phyloP scores from a whole-genome alignment of 2,113 vertebrate genomes.

The Bubalus kerabau region DNA sequence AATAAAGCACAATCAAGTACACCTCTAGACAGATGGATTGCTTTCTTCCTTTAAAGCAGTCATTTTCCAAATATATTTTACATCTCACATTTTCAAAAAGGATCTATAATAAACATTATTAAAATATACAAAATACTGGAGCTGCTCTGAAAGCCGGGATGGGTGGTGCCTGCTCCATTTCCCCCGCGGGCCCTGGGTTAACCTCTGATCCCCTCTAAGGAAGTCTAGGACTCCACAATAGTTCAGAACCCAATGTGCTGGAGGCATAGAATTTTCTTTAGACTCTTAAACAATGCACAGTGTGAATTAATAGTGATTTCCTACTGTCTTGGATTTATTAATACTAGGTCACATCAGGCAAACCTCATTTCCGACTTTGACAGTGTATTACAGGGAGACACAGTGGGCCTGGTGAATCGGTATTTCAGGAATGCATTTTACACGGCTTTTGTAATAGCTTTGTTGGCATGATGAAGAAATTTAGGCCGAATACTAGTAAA shows the following conservation, averaged over 20 bases:
- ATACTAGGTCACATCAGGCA: slow-evolving; percentile 43
- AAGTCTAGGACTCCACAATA: not conserved
- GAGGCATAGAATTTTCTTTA: not conserved
- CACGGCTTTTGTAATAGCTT: not conserved
- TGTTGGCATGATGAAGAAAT: slow-evolving; percentile 5
- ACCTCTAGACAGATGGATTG: not conserved
- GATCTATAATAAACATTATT: not conserved
- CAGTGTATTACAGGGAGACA: not conserved
- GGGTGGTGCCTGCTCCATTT: not conserved
- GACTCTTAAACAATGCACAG: not conserved
- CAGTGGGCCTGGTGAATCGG: not conserved
- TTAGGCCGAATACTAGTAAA: not conserved
- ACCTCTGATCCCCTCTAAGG: not conserved
- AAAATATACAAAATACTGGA: not conserved
- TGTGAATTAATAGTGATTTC: slow-evolving; percentile 27
- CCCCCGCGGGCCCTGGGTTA: rapidly evolving
- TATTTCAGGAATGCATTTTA: slow-evolving; percentile 10
- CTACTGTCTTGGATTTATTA: slow-evolving; percentile 36
- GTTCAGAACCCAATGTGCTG: not conserved
- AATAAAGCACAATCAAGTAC: not conserved
- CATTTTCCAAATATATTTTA: not conserved
- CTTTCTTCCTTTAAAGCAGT: not conserved
- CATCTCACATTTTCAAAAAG: not conserved
- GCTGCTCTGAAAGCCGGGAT: not conserved
- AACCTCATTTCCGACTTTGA: slow-evolving; percentile 29